Evolutionary conservation across 2,888 invertebrate species (phyloP).

Genomic region (Sinotaia quadrata): DNA sequence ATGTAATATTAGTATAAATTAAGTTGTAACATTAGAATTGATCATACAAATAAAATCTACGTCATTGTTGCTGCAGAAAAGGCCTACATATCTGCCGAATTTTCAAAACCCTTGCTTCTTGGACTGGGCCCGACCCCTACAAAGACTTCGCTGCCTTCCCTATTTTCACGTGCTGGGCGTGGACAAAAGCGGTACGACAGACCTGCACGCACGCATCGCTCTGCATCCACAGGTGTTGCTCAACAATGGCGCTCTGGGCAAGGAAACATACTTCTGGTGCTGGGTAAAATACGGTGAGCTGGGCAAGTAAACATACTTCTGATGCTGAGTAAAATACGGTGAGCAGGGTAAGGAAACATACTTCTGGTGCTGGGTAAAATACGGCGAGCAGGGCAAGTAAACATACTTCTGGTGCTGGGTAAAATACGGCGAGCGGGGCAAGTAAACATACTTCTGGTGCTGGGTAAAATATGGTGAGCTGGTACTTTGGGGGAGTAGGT

Average conservation of each 20-base stretch:
- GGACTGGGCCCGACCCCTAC: slow-evolving; percentile 14
- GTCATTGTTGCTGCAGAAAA: slow-evolving; percentile 31
- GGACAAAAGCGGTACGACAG: slow-evolving; percentile 60
- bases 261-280: slow-evolving; percentile 61
- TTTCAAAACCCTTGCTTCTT: slow-evolving; percentile 56
- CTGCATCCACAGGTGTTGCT: slow-evolving; percentile 49
- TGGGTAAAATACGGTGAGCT: slow-evolving; percentile 54
- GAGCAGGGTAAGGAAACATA: slow-evolving; percentile 50
- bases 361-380: slow-evolving; percentile 60
- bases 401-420: slow-evolving; percentile 59
- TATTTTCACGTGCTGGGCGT: slow-evolving; percentile 61
- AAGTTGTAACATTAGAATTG: too few species aligned
- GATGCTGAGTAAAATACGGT: slow-evolving; percentile 31
- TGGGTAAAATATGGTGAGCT: slow-evolving; percentile 52
- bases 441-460: slow-evolving; percentile 61
- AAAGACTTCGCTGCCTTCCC: slow-evolving; percentile 49
- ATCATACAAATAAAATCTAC: background rate
- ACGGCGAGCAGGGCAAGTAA: slow-evolving; percentile 53
- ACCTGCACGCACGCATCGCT: slow-evolving; percentile 47
- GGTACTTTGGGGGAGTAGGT: background rate
- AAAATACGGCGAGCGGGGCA: slow-evolving; percentile 44
- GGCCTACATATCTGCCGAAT: slow-evolving; percentile 36
- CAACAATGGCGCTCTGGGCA: slow-evolving; percentile 45
- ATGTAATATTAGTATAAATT: too few species aligned
- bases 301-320: too few species aligned